Conservation (phyloP, 2,797 vertebrate species). For the Pempheris klunzingeri region DNA sequence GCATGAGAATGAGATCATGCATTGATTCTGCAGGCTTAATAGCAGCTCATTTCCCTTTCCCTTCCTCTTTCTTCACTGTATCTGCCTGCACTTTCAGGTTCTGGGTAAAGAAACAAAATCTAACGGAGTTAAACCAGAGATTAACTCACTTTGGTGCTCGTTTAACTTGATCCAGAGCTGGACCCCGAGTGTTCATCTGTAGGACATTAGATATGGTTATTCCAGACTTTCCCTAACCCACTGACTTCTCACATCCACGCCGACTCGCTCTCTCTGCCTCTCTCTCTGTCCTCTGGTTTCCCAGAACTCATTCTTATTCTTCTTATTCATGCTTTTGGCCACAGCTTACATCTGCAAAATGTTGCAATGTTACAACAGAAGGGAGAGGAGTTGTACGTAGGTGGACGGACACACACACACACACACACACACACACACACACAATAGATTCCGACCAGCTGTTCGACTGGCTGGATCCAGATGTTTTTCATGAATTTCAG, state of each 20-base stretch:
- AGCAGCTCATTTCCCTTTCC: constrained; percentile 32
- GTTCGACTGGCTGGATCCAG: constrained; percentile 68
- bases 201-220: constrained; percentile 70
- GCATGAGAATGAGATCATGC: constrained; percentile 75
- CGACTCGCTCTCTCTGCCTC: neutral
- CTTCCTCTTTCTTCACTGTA: constrained; percentile 30
- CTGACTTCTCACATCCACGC: constrained; percentile 41
- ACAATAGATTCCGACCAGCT: constrained; percentile 72
- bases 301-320: constrained; percentile 70
- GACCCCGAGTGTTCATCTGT: constrained; percentile 65
- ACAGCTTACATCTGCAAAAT: constrained; percentile 68
- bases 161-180: constrained; percentile 54
- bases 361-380: constrained; percentile 73
- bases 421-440: constrained; percentile 30
- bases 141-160: constrained; percentile 33
- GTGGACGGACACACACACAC: constrained; percentile 52
- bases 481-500: constrained; percentile 70
- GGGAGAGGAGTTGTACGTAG: constrained; percentile 48
- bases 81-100: constrained; percentile 36
- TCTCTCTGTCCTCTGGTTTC: constrained; percentile 51
- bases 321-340: constrained; percentile 70
- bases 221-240: constrained; percentile 42
- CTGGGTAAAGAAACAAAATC: constrained; percentile 36
- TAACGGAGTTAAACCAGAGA: constrained; percentile 44
- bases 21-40: constrained; percentile 63